These are phyloP conservation scores for Pseudolycoriella hygida DNA, from an alignment of 2,888 invertebrate genomes.

Conservation along the genomic window DNA sequence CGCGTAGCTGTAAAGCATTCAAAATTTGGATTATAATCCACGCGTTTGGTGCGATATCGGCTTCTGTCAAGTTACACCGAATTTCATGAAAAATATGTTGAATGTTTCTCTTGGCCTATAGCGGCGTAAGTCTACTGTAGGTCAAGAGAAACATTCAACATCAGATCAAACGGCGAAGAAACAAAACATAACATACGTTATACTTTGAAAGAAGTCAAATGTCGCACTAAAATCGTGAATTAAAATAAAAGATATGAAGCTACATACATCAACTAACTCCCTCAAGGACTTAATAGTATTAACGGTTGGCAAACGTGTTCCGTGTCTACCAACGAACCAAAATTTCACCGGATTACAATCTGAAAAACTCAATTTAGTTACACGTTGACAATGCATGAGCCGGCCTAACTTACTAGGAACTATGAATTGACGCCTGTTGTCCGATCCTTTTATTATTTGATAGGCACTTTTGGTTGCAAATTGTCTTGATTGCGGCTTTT, in stretches of 20 bases:
- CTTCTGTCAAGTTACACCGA: no score
- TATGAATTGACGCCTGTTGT: slow-evolving; percentile 35
- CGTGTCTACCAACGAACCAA: slow-evolving; percentile 2
- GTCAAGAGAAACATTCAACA: no score
- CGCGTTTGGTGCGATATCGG: no score
- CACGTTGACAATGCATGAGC: background rate
- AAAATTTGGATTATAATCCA: background rate
- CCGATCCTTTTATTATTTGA: slow-evolving; percentile 43
- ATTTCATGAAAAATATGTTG: no score
- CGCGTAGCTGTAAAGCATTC: background rate
- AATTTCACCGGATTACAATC: slow-evolving; percentile 2
- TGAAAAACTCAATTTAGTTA: background rate
- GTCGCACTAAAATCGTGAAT: no score
- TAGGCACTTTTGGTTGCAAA: slow-evolving; percentile 65
- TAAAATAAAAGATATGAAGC: no score
- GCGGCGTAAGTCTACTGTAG: no score
- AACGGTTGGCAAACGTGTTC: background rate
- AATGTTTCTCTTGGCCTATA: no score
- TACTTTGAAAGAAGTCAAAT: no score
- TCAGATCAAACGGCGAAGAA: no score
- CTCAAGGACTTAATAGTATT: background rate
- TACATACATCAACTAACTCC: slow-evolving; percentile 1
- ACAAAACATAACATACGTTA: no score
- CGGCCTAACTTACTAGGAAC: slow-evolving; percentile 42
- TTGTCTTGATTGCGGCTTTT: slow-evolving; percentile 25